Evolutionary conservation across 1,140 invertebrate genomes (phyloP), one percentile per base, ranked within the genome.

Genomic region (Drosophila erecta): DNA sequence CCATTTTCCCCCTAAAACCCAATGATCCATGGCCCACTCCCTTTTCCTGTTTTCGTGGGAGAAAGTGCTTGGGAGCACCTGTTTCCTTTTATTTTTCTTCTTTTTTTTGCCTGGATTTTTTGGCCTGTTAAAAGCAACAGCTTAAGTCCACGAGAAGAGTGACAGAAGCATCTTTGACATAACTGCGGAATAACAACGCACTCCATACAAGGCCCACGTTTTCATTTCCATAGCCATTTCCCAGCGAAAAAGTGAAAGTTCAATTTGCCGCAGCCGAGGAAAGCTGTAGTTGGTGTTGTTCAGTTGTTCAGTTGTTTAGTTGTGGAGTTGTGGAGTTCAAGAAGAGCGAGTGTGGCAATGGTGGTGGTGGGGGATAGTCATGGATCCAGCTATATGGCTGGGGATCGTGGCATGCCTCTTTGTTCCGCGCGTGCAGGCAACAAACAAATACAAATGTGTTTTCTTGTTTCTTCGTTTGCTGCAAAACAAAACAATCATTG

Each of bases 171-270:
- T 71, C 67, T 74, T 74, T 74, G 59, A 74, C 70, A 74, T 74
- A 54, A 73, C 57, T 50, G 4, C 20, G 46, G 55, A 27, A 14
- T 12, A 69, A 37, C 47, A 60, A 51, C 20, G 20, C 58, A 46
- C 67, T 22, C 47, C 72, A 30, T 72, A 73, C 30, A 77, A 74
- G 58, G 75, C 62, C 62, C 53, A 78, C 12, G 59, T 84, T 84
- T 70, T 51, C 59, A 67, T 41, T 41, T 41, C 40, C 41, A 44
- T 41, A 3, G 14, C 40, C 10, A 44, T 65, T 67, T 67, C 44
- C 64, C 67, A 73, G 50, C 46, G 30, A 75, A 50, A 86, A 87
- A 87, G 83, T 87, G 83, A 87, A 87, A 87, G 83, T 87, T 87
- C 83, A 86, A 83, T 81, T 87, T 76, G 59, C 69, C 24, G 51